Base-by-base conservation (phyloP, 2,797 vertebrate genomes). In the Bovichtus diacanthus region DNA sequence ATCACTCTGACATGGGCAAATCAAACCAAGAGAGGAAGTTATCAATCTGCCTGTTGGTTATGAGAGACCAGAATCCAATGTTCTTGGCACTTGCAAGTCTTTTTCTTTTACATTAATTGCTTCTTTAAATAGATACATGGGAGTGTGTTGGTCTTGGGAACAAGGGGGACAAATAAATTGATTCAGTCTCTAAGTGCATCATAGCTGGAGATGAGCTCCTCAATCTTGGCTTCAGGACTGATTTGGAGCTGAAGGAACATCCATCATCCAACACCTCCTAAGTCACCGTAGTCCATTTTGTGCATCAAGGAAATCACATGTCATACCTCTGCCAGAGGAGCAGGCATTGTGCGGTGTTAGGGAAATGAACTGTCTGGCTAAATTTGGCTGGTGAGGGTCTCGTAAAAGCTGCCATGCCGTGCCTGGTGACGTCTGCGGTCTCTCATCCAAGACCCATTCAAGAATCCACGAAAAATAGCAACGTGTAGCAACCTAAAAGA, bases 41-140 rank as follows among this genome's bases (percentile, higher is more conserved):
- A 91, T 94, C 86, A 93, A 93, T 95, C 93, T 88, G 13, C 65
- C 39, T 31, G 41, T 54, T 86, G 74, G 84, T 86, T 86, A 86
- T 78, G 59, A 88, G 67, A 69, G 36, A 66, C 72, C 78, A 80
- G 65, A 78, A 78, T 83, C 59, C 76, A 73, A 86, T 76, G 68
- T 80, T 88, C 79, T 89, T 94, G 89, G 85, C 89, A 81, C 77
- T 54, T 62, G 70, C 81, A 21, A 56, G 56, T 84, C 41, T 81
- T 89, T 93, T 87, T 92, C 92, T 89, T 94, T 94, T 91, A 90
- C 76, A 87, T 88, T 85, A 92, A 93, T 94, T 92, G 87, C 55
- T 87, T 93, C 82, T 76, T 83, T 86, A 90, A 91, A 91, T 88
- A 91, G 83, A n/a, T 29, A 70, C 76, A 43, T 5, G 9, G 49